Evolutionary conservation across 2,113 vertebrate genomes (phyloP), one percentile per base, ranked within the genome.

Genomic region (Myrmophylax atrothorax): DNA sequence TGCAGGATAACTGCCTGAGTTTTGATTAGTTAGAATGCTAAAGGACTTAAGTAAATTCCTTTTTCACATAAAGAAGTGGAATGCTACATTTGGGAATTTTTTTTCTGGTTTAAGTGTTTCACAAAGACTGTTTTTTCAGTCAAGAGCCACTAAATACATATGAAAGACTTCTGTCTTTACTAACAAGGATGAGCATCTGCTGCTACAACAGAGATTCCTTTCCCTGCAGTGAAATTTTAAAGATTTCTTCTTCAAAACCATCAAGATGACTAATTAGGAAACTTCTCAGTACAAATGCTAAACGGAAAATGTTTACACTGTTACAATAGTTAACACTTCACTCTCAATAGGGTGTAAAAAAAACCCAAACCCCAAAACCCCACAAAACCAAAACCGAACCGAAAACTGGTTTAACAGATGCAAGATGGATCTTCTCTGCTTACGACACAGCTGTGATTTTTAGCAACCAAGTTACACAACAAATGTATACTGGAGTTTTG

Each of bases 221-320:
- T 90, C 78, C 74, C 82, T 87, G 67, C 58, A 93, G 87, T 66
- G 67, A 91, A 90, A 95, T 90, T 47, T 84, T 79, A 70, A 82
- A 90, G 69, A 90, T 76, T 81, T 76, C 64, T 82, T 91, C 87
- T 91, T 76, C 53, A 75, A 91, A 96, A 81, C 7, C 60, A 91
- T 64, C 69, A 89, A 85, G 70, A 96, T 90, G 66, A 93, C 74
- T 95, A 85, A 95, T 95, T 68, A 91, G 85, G 29, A 93, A 91
- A 83, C 46, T 91, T 83, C 78, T 82, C 58, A 56, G 74, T 60
- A 83, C 31, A 85, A 93, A 93, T 44, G 49, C 62, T 44, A n/a
- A 91, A 56, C 31, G 52, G 81, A 91, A 93, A 93, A 90, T 37
- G 58, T 93, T 96, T 88, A 76, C 24, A 22, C 17, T 84, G 16